Conservation (phyloP, 1,140 invertebrate species). For the Gerris buenoi region DNA sequence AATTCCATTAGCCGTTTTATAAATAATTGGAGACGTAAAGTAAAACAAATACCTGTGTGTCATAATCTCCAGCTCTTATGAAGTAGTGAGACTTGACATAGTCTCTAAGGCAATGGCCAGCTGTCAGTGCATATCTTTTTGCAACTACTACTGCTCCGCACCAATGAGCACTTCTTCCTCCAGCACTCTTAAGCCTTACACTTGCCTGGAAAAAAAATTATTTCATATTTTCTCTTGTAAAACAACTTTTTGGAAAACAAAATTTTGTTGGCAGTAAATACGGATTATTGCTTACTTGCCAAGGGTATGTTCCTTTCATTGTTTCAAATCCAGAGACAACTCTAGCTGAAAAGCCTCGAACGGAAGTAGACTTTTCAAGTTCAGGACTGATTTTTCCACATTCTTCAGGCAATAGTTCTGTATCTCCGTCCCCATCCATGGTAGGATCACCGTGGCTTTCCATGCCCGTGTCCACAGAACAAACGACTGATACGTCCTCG, state of each 20-base stretch:
- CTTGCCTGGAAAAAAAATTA: constrained; percentile 49
- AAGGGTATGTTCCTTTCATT: constrained; percentile 50
- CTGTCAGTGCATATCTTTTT: constrained; percentile 53
- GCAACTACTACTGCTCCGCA: constrained; percentile 62
- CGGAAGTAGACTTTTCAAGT: constrained; percentile 25
- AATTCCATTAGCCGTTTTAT: no score
- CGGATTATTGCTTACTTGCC: constrained; percentile 56
- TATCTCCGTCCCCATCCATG: neutral
- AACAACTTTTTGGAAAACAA: no score
- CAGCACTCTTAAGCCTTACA: constrained; percentile 41
- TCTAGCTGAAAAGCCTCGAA: constrained; percentile 21
- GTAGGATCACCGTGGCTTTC: neutral
- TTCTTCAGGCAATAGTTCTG: constrained; percentile 28
- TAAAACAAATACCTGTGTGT: constrained; percentile 38
- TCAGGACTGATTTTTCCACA: constrained; percentile 36
- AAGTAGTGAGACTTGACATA: constrained; percentile 49
- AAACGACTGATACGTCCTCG: constrained; percentile 58
- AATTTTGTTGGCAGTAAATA: no score
- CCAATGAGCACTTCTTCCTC: constrained; percentile 44
- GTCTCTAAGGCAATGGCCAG: constrained; percentile 59
- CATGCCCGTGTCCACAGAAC: constrained; percentile 20
- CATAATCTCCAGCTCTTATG: constrained; percentile 53
- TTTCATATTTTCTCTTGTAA: no score
- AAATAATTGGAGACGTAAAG: no score
- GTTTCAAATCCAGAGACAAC: constrained; percentile 41